Conservation (phyloP, 2,888 invertebrate genomes). For the Lordiphosa fenestrarum region DNA sequence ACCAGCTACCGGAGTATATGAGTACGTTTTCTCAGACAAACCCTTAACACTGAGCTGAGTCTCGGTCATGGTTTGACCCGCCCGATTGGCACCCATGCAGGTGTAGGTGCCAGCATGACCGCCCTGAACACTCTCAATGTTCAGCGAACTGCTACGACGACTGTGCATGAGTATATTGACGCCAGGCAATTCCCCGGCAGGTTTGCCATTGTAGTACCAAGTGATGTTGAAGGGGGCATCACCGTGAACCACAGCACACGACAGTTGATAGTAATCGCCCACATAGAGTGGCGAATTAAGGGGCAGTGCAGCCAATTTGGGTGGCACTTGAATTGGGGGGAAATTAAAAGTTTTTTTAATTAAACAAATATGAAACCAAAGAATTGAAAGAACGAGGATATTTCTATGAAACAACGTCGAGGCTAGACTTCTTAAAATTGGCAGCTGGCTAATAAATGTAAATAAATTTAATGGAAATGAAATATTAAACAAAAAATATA, state of each 20-base stretch:
- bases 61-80: constrained; percentile 81
- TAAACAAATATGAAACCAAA: constrained; percentile 3
- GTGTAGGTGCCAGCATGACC: constrained; percentile 88
- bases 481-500: no score
- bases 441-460: no score
- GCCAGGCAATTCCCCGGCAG: constrained; percentile 66
- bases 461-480: no score
- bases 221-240: constrained; percentile 89
- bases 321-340: constrained; percentile 81
- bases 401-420: background rate
- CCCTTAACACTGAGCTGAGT: constrained; percentile 78
- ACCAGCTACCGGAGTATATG: constrained; percentile 21
- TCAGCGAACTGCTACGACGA: constrained; percentile 83
- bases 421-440: background rate
- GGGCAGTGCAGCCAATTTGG: constrained; percentile 84
- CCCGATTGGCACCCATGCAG: constrained; percentile 85
- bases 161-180: constrained; percentile 80
- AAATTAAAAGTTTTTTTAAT: constrained; percentile 6
- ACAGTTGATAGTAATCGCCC: constrained; percentile 84
- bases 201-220: constrained; percentile 85
- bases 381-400: constrained; percentile 28
- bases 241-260: constrained; percentile 87
- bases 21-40: constrained; percentile 48
- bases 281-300: constrained; percentile 84
- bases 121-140: constrained; percentile 84